These are phyloP conservation scores for Neogobius melanostomus DNA, from an alignment of 2,113 vertebrate genomes.

Conservation along the genomic window DNA sequence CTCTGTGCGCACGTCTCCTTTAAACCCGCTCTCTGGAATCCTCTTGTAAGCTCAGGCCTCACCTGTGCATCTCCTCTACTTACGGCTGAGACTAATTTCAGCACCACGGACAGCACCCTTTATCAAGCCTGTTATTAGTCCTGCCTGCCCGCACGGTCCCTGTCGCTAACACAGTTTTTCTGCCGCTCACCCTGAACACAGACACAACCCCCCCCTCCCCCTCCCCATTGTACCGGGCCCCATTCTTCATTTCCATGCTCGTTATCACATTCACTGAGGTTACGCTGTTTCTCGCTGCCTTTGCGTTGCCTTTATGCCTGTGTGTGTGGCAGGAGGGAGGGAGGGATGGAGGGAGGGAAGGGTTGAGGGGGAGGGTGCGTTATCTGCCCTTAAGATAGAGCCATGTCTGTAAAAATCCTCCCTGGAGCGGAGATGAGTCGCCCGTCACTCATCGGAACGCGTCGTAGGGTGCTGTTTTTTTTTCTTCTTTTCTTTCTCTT, in stretches of 20 bases:
- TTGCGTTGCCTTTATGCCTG: constrained; percentile 25
- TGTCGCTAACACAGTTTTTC: constrained; percentile 43
- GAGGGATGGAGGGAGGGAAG: too few relatives aligned
- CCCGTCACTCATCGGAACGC: constrained; percentile 73
- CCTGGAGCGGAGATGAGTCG: constrained; percentile 72
- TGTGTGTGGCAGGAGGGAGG: not conserved
- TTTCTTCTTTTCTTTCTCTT: constrained; percentile 31
- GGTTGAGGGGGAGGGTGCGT: not conserved
- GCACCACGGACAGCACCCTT: constrained; percentile 48
- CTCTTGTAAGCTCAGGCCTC: not conserved
- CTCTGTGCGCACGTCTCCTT: too few relatives aligned
- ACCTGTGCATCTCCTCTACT: constrained; percentile 2
- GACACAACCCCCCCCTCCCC: constrained; percentile 45
- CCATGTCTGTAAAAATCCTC: constrained; percentile 73
- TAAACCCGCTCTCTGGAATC: too few relatives aligned
- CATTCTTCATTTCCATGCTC: constrained; percentile 72
- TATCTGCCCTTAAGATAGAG: constrained; percentile 74
- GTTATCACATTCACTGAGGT: constrained; percentile 66
- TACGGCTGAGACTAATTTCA: constrained; percentile 38
- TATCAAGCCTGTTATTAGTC: constrained; percentile 53
- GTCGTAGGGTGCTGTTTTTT: constrained; percentile 61
- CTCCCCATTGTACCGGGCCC: constrained; percentile 56
- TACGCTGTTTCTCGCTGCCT: constrained; percentile 52
- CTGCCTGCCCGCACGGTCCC: not conserved
- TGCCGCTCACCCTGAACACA: constrained; percentile 46